A percentile compares a stretch with the other conserved stretches of the same genome.
Conservation (phyloP, 2,113 vertebrate genomes). For the Poecilia latipinna region DNA sequence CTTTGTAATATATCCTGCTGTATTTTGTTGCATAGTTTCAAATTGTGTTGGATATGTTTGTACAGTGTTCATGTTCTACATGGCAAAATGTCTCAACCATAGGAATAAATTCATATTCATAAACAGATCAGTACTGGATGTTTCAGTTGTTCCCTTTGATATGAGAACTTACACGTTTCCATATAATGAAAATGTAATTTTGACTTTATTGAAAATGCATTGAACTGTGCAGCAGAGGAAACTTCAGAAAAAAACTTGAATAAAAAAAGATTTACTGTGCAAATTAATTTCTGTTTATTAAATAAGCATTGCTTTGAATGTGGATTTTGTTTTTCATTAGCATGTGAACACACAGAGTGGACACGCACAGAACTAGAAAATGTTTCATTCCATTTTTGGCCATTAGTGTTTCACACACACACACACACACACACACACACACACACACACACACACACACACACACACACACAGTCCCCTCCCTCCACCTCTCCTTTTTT, state of each 20-base stretch:
- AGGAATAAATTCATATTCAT: no score
- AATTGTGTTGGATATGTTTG: no score
- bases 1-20: no score
- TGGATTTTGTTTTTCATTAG: neutral
- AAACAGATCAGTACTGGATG: no score
- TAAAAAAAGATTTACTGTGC: neutral
- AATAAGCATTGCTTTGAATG: neutral
- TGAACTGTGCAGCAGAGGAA: neutral
- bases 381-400: constrained; percentile 20
- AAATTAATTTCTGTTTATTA: neutral
- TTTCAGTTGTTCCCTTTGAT: neutral
- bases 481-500: constrained; percentile 6
- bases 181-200: neutral
- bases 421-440: neutral
- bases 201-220: neutral
- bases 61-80: no score
- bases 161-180: neutral
- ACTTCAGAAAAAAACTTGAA: neutral
- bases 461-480: neutral
- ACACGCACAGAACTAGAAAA: neutral
- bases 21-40: no score
- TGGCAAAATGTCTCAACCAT: no score
- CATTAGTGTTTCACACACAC: constrained; percentile 3
- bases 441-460: neutral
- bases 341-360: neutral